Conservation (phyloP, 1,140 invertebrate species). For the Drosophila yakuba region DNA sequence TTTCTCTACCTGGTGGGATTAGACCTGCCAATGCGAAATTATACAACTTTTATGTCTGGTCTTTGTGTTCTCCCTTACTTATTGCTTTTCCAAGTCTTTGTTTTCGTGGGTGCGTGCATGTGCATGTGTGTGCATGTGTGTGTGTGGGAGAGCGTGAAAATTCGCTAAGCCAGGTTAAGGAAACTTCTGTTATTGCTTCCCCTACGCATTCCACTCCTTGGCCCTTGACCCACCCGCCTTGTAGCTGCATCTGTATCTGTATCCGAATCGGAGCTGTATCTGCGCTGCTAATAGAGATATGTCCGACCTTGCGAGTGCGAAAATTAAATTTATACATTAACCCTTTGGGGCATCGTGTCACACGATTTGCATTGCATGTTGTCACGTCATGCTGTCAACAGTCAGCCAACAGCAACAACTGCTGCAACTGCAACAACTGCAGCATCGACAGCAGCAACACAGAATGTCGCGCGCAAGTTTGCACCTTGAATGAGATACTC, state of each 20-base stretch:
- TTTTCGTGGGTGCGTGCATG: constrained; percentile 7
- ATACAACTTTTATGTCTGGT: constrained; percentile 68
- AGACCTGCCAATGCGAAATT: constrained; percentile 81
- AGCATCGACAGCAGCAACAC: constrained; percentile 32
- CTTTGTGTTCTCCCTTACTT: constrained; percentile 67
- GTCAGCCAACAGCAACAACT: constrained; percentile 44
- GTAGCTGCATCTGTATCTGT: constrained; percentile 2
- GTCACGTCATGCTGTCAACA: constrained; percentile 82
- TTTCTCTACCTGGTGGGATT: constrained; percentile 76
- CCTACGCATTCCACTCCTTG: constrained; percentile 53
- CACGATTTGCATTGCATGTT: constrained; percentile 82
- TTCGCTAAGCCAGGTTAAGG: constrained; percentile 80
- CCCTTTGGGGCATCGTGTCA: constrained; percentile 75
- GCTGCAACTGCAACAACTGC: constrained; percentile 5
- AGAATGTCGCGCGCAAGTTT: constrained; percentile 54
- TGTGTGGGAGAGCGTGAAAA: constrained; percentile 76
- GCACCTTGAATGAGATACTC: constrained; percentile 46
- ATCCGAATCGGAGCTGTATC: constrained; percentile 7
- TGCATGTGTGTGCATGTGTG: constrained; percentile 28
- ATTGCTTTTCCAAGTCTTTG: constrained; percentile 62
- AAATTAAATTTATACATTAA: constrained; percentile 81
- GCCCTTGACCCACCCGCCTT: constrained; percentile 34
- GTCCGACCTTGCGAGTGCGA: constrained; percentile 36
- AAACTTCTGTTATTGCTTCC: constrained; percentile 55
- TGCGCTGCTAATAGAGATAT: constrained; percentile 67